Evolutionary conservation across 2,797 vertebrate species (phyloP), one percentile per base, ranked within the genome.

Genomic region (Manis pentadactyla): DNA sequence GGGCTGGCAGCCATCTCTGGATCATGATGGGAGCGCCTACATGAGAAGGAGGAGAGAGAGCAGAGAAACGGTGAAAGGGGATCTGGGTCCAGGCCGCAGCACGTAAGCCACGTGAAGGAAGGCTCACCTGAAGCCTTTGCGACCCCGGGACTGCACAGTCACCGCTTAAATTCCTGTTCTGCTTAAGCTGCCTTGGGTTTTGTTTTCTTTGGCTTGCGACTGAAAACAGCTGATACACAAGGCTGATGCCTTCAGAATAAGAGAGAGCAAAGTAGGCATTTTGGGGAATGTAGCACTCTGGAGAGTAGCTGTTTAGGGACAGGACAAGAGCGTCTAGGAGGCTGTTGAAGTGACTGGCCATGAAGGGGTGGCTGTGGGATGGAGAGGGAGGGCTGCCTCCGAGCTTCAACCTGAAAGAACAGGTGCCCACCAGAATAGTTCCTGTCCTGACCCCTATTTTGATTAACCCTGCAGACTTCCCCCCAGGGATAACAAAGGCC

Each of bases 191-290:
- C 2, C 34, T 59, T 66, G n/a, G 10, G 37, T 21, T 37, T 89
- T 69, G 39, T 83, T 92, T 92, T 90, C 87, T 96, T 77, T 87
- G 59, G 27, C 66, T 46, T 64, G 42, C 31, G 49, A 23, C 42
- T 51, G 29, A 86, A 86, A 46, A 63, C 7, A 13, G 27, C 25
- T n/a, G 1, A 27, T 19, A 7, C 34, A 55, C 68, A 71, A 64
- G 15, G 63, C n/a, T 78, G 64, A 74, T 51, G 31, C 18, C 11
- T 53, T 90, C 15, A 39, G 51, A 63, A 59, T 57, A 68, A 90
- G 29, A 63, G 18, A 78, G 27, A 69, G 7, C 7, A 55, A 68
- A 59, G 27, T 34, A n/a, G 71, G 27, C 5, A 25, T 57, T 31
- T 27, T 31, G 15, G 27, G 12, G 42, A 14, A 3, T 77, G 42